Base-by-base conservation (phyloP, 2,113 vertebrate genomes). In the Lontra canadensis region DNA sequence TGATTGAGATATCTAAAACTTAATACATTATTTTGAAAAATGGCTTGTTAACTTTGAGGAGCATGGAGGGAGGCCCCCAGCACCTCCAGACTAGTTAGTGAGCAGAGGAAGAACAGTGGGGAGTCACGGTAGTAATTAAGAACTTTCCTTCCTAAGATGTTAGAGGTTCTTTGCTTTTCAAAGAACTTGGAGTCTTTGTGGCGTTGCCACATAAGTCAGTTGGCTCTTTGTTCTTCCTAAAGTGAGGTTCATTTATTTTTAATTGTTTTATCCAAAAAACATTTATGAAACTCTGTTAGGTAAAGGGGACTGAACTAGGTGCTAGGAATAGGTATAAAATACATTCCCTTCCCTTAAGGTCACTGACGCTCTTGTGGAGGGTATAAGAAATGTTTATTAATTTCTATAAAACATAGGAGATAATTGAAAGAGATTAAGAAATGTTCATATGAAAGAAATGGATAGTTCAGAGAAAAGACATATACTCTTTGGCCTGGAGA, bases 191-290 rank as follows among this genome's bases (percentile, higher is more conserved):
- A 44, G n/a, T 76, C 36, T 89, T 57, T 69, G 47, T 55, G n/a
- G 4, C 82, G 4, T 63, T 83, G 42, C 20, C 61, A 52, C 8
- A 2, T n/a, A 94, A 91, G 13, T 83, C 52, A 93, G 34, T 13
- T 90, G 89, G 29, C 18, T 71, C 36, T 93, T 94, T 74, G 11
- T 93, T 95, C 36, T 76, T 96, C 34, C 14, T 61, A 86, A 87
- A 88, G 36, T 42, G 89, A 74, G 26, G 21, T 71, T 85, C 84
- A 92, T 78, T 71, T 80, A 94, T 63, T 85, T 96, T 84, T 76
- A 95, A 49, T 90, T 73, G 42, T 49, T 61, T n/a, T 79, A 18
- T 55, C 71, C 49, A 76, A 67, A 36, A 36, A 67, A 57, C 3
- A 78, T 52, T 94, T 88, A 57, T 73, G 52, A 71, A 59, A 20